Base-by-base conservation (phyloP, 1,140 invertebrate genomes). In the Ctenoplectra terminalis region DNA sequence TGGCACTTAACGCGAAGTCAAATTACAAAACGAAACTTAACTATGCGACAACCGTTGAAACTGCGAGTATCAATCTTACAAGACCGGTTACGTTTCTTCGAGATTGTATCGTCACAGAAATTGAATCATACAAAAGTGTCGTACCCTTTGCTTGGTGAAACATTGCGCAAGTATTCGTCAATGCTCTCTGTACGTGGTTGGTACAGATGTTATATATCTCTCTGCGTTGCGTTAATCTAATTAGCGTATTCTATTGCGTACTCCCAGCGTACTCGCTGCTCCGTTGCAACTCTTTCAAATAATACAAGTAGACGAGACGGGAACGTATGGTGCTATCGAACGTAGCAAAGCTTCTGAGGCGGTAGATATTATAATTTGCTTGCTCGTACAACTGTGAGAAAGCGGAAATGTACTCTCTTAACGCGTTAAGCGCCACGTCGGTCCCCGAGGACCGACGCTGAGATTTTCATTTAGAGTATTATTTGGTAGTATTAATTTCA, bases 11-110 rank as follows among this genome's bases (percentile, higher is more conserved):
- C 54, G 26, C 29, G 8, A n/a, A 54, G 50, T 85, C 54, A 34
- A 81, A 85, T 84, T 84, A 75, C 31, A 52, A 34, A 64, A 26
- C 34, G 26, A 15, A 6, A 79, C 46, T n/a, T 37, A 52, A 81
- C 43, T 15, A 50, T 40, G 52, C 54, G 48, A 71, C 48, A 20
- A 1, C 23, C 52, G 34, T 56, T 58, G 29, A 26, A 46, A 34
- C 31, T n/a, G 31, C 43, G 50, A 23, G 46, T 78, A 70, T 69
- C 40, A 71, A 48, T 69, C 29, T 69, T 34, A 43, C 20, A 1
- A 3, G 29, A 1, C 20, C 26, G 7, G 17, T 77, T 58, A 58
- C 13, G 3, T 29, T 31, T 11, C 37, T n/a, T 61, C 20, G 34
- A 43, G 29, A 48, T 79, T 43, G 20, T 31, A 72, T 52, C 7